phyloP scores from a whole-genome alignment of 2,888 invertebrate species.

The Dione juno region DNA sequence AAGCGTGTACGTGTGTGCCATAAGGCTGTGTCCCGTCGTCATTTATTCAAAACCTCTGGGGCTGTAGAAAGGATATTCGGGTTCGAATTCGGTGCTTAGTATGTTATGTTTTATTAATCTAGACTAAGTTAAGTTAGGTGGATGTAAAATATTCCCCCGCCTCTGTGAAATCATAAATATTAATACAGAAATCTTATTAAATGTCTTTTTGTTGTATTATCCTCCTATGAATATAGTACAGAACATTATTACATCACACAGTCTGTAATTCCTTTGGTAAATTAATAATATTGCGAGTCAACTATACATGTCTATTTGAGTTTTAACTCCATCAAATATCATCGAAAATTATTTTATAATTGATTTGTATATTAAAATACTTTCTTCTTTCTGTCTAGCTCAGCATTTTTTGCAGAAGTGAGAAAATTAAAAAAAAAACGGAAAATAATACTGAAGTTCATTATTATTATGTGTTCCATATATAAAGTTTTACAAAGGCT shows the following conservation, averaged over 20 bases:
- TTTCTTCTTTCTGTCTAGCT: too few species aligned
- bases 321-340: too few species aligned
- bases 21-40: constrained; percentile 35
- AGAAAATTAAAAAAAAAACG: too few species aligned
- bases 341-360: too few species aligned
- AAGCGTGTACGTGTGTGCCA: constrained; percentile 43
- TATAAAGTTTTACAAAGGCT: constrained; percentile 17
- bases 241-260: not conserved
- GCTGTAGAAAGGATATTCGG: constrained; percentile 19
- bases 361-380: too few species aligned
- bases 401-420: too few species aligned
- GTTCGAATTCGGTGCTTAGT: constrained; percentile 29
- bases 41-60: constrained; percentile 42
- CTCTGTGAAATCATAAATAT: constrained; percentile 4
- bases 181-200: constrained; percentile 7
- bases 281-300: too few species aligned
- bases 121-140: constrained; percentile 12
- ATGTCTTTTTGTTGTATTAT: not conserved
- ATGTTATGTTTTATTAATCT: constrained; percentile 28
- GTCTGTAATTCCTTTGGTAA: too few species aligned
- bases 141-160: not conserved
- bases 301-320: too few species aligned
- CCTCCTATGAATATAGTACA: too few species aligned
- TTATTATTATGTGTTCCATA: constrained; percentile 5
- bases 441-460: not conserved